phyloP scores from a whole-genome alignment of 2,113 vertebrate species.

The Cinclus mexicanus region DNA sequence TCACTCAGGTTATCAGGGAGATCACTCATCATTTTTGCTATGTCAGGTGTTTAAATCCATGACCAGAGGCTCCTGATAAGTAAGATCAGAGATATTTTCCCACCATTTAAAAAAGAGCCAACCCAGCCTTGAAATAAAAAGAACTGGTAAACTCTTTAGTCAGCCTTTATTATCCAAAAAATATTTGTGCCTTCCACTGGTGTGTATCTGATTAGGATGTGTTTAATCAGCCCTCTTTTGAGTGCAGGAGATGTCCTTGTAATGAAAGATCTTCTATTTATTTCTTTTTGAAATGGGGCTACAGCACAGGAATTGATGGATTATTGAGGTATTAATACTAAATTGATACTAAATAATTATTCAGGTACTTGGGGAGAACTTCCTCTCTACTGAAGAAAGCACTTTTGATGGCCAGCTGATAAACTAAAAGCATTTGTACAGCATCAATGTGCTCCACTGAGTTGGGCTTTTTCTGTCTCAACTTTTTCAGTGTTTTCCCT shows the following conservation, averaged over 20 bases:
- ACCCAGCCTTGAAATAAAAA: neutral
- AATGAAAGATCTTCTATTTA: neutral
- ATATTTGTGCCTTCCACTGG: rapidly evolving
- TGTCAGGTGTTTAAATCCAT: neutral
- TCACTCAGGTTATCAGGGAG: neutral
- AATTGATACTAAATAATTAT: neutral
- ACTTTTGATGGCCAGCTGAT: neutral
- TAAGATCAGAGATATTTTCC: neutral
- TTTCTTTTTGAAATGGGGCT: neutral
- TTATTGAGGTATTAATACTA: neutral
- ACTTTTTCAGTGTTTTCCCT: neutral
- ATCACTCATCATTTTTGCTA: neutral
- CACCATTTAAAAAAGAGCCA: neutral
- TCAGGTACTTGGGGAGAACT: neutral
- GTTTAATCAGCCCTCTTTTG: neutral
- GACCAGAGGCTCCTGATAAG: neutral
- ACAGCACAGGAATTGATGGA: neutral
- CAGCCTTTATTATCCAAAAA: neutral
- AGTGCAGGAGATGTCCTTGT: neutral
- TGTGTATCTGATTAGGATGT: no score
- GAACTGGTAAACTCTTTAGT: neutral
- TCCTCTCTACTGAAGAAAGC: neutral
- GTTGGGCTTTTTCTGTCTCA: neutral
- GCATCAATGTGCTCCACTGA: neutral
- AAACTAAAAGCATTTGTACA: neutral